Conservation (phyloP, 2,113 vertebrate genomes). For the Paradisaea rubra region DNA sequence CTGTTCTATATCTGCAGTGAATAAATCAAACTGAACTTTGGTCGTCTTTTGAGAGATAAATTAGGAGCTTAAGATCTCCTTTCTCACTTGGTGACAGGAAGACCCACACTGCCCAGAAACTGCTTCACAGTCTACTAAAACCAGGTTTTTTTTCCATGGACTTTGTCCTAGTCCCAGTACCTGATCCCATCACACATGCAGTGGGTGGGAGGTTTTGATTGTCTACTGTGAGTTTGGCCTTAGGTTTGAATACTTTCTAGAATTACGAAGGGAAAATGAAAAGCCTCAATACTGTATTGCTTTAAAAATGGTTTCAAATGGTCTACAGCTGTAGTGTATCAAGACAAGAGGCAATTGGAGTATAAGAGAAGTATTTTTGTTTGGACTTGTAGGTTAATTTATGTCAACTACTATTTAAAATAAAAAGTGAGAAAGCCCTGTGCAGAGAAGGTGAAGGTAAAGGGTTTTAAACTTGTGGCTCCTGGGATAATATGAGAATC, state of each 20-base stretch:
- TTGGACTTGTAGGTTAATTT: neutral
- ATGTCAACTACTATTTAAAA: neutral
- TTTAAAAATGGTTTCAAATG: neutral
- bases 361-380: neutral
- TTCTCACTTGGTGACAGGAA: neutral
- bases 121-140: neutral
- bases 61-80: neutral
- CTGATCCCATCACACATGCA: neutral
- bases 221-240: neutral
- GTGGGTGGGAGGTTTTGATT: neutral
- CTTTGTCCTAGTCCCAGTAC: neutral
- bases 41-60: neutral
- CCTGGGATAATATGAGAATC: neutral
- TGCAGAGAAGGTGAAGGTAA: neutral
- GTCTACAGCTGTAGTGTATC: neutral
- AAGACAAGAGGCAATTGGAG: neutral
- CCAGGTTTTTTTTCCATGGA: fast-evolving
- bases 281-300: neutral
- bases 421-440: neutral
- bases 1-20: neutral
- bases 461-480: neutral
- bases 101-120: neutral
- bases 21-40: neutral
- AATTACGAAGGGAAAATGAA: neutral
- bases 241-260: neutral